Percentiles rank a stretch among this genome's conserved stretches.
These are phyloP conservation scores for Melikaiella ostensackeni DNA, from an alignment of 2,888 invertebrate genomes.

Conservation along the genomic window DNA sequence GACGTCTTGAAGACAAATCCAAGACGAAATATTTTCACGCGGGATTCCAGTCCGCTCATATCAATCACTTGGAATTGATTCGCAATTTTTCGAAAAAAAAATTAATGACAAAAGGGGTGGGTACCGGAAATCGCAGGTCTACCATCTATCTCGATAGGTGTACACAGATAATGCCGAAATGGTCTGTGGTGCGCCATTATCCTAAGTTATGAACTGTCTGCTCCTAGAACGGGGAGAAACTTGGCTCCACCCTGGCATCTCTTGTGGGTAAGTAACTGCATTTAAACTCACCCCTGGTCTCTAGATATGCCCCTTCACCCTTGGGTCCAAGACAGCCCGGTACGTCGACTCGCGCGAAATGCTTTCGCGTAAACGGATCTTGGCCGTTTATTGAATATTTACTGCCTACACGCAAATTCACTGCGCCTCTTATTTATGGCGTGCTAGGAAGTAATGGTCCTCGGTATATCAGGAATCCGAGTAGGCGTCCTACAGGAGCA, in stretches of 20 bases:
- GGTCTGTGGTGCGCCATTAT: slow-evolving; percentile 63
- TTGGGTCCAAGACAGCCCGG: slow-evolving; percentile 38
- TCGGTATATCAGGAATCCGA: slow-evolving; percentile 53
- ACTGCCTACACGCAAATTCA: slow-evolving; percentile 58
- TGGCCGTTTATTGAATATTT: slow-evolving; percentile 72
- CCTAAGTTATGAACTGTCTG: slow-evolving; percentile 66
- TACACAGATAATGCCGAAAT: slow-evolving; percentile 64
- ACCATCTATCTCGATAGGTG: slow-evolving; percentile 44
- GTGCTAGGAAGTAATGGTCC: slow-evolving; percentile 50
- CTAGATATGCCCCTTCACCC: slow-evolving; percentile 40
- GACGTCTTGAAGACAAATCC: too few relatives aligned
- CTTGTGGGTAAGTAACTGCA: slow-evolving; percentile 64
- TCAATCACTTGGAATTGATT: too few relatives aligned
- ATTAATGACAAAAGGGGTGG: slow-evolving; percentile 40
- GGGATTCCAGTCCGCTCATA: too few relatives aligned
- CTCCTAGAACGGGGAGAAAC: slow-evolving; percentile 59
- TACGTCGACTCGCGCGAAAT: slow-evolving; percentile 50
- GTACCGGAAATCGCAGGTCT: slow-evolving; percentile 45
- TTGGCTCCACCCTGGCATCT: slow-evolving; percentile 58
- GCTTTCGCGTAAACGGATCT: slow-evolving; percentile 71
- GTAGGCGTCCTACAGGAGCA: slow-evolving; percentile 43
- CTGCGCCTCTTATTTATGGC: slow-evolving; percentile 50
- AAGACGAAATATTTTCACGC: too few relatives aligned
- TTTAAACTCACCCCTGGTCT: slow-evolving; percentile 57
- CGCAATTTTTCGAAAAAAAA: slow-evolving; percentile 47